Conservation (phyloP, 2,888 invertebrate species). For the Bugula neritina region DNA sequence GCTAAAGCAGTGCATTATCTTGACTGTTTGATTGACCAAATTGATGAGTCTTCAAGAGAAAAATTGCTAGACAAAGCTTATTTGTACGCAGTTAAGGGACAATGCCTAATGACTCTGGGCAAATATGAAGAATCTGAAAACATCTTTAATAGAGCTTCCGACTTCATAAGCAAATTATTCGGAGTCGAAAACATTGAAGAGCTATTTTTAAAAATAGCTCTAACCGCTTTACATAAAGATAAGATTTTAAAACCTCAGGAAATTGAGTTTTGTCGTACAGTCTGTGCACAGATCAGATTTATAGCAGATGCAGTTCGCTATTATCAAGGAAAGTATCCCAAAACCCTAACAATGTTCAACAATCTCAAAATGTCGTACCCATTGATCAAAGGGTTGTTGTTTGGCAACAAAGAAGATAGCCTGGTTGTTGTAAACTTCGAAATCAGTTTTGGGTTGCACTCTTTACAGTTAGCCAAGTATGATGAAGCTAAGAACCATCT, state of each 20-base stretch:
- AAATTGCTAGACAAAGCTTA: background rate
- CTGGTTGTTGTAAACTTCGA: conserved; percentile 4
- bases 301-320: conserved; percentile 8
- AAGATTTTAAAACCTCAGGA: background rate
- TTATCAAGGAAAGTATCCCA: conserved; percentile 11
- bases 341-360: background rate
- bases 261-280: background rate
- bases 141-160: background rate
- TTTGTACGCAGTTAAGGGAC: conserved; percentile 1
- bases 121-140: background rate
- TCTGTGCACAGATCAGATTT: background rate
- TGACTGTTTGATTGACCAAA: background rate
- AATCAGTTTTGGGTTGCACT: background rate
- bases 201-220: background rate
- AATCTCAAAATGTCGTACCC: background rate
- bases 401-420: background rate
- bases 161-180: background rate
- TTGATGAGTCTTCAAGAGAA: background rate
- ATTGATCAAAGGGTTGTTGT: background rate
- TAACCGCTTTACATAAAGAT: background rate
- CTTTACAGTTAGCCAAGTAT: background rate
- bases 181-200: background rate
- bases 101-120: background rate
- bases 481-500: background rate
- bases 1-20: background rate